phyloP scores from a whole-genome alignment of 1,140 invertebrate genomes.

The Vanessa atalanta region DNA sequence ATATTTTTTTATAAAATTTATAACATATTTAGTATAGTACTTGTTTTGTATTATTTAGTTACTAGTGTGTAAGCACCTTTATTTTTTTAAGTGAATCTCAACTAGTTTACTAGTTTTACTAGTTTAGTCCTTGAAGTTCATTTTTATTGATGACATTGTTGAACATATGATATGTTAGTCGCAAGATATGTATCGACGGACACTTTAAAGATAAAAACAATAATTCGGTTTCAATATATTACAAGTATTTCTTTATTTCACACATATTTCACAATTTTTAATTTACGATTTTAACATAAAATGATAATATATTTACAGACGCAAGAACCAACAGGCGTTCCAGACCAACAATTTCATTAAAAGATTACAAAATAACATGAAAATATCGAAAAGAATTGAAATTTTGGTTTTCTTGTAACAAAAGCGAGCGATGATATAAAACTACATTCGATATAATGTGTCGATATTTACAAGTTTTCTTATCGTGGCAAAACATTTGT shows the following conservation, averaged over 20 bases:
- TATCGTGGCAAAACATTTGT: constrained; percentile 17
- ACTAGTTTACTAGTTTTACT: too few species aligned
- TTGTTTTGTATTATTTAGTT: too few species aligned
- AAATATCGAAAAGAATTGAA: constrained; percentile 23
- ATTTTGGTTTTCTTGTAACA: constrained; percentile 22
- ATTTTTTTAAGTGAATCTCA: too few species aligned
- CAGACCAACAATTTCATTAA: constrained; percentile 73
- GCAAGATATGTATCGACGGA: too few species aligned
- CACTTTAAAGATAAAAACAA: constrained; percentile 39
- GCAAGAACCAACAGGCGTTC: constrained; percentile 70
- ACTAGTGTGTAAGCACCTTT: too few species aligned
- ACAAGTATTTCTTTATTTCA: constrained; percentile 75
- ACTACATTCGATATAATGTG: constrained; percentile 23
- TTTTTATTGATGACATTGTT: too few species aligned
- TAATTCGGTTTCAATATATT: constrained; percentile 66
- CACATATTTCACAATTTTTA: constrained; percentile 75
- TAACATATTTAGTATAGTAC: too few species aligned
- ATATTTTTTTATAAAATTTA: too few species aligned
- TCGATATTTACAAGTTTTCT: constrained; percentile 24
- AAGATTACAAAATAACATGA: constrained; percentile 33
- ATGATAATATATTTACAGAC: constrained; percentile 74
- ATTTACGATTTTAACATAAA: constrained; percentile 73
- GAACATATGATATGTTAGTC: too few species aligned
- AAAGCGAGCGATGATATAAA: constrained; percentile 20
- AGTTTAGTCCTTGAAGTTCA: too few species aligned